A percentile compares a stretch with the other conserved stretches of the same genome.
Evolutionary conservation across 2,888 invertebrate genomes (phyloP).

Genomic region (Creontiades dilutus): DNA sequence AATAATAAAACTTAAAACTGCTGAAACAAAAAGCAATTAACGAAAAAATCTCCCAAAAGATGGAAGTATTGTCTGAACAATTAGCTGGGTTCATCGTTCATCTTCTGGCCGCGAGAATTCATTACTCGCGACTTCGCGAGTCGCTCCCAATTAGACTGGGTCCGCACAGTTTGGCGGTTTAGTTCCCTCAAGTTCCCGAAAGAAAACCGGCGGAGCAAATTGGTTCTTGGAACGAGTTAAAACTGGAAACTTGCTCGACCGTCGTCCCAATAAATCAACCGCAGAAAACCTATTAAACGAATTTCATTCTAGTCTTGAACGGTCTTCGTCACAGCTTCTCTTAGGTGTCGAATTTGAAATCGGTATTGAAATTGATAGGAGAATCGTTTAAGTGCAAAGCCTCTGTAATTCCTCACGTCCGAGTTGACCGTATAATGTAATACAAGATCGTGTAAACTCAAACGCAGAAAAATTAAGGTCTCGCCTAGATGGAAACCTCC

Average conservation of each 20-base stretch:
- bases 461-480: too few relatives aligned
- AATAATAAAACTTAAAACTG: too few relatives aligned
- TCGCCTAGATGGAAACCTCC: too few relatives aligned
- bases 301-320: conserved; percentile 10
- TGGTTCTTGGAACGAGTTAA: conserved; percentile 40
- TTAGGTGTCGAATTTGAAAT: too few relatives aligned
- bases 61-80: neutral
- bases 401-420: too few relatives aligned
- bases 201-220: conserved; percentile 33
- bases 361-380: too few relatives aligned
- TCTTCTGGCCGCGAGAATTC: neutral
- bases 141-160: conserved; percentile 18
- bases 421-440: too few relatives aligned
- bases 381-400: too few relatives aligned
- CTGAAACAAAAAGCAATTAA: too few relatives aligned
- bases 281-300: conserved; percentile 35
- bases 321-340: neutral
- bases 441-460: too few relatives aligned
- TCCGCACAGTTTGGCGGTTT: conserved; percentile 4
- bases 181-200: conserved; percentile 3
- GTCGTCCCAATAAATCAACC: neutral
- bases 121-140: conserved; percentile 10
- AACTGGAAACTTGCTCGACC: conserved; percentile 34
- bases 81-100: neutral
- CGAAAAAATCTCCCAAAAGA: too few relatives aligned